Evolutionary conservation across 1,140 invertebrate genomes (phyloP), one percentile per base, ranked within the genome.

Genomic region (Drosophila hydei): DNA sequence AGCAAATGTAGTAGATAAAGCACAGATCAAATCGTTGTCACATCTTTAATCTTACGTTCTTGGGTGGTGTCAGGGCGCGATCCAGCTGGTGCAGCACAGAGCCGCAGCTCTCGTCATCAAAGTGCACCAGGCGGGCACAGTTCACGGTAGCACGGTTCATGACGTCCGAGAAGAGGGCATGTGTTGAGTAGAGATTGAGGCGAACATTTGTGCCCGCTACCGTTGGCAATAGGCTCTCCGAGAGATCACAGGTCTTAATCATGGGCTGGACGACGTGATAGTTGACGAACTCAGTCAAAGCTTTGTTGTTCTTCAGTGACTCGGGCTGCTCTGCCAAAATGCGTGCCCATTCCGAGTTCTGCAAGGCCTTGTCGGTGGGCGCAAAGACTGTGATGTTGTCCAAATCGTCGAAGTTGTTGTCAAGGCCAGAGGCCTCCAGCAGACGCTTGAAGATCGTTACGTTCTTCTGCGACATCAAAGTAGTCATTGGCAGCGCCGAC

Each of bases 341-440:
- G 33, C 92, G 89, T 14, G 89, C 69, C 74, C 90, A 89, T 64
- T 92, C 79, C 1, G 90, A 84, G 42, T 75, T 70, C 50, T 92
- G 91, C 70, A 95, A 93, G 1, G 94, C 94, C 71, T 94, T 93
- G 80, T 95, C 93, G 0, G 93, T 93, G 14, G 95, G 95, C 2
- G 93, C 94, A 60, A 95, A 93, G 2, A 95, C 91, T 0, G 95
- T 95, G 38, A 92, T 93, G 67, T 94, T 93, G 64, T 93, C 89
- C 72, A 94, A 91, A 21, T 93, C 92, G 72, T 94, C 91, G 27
- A 94, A 92, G 72, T 94, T 91, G 59, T 94, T 91, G 16, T 92
- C 90, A 63, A 94, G 93, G 27, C 93, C 92, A 48, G 94, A 93
- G 76, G 93, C 93, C 81, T 94, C 85, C 11, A 93, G 77, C 25